Evolutionary conservation across 37 sponge, comb jelly and placozoan genomes (phyloP).

Genomic region (Tethya wilhelma): DNA sequence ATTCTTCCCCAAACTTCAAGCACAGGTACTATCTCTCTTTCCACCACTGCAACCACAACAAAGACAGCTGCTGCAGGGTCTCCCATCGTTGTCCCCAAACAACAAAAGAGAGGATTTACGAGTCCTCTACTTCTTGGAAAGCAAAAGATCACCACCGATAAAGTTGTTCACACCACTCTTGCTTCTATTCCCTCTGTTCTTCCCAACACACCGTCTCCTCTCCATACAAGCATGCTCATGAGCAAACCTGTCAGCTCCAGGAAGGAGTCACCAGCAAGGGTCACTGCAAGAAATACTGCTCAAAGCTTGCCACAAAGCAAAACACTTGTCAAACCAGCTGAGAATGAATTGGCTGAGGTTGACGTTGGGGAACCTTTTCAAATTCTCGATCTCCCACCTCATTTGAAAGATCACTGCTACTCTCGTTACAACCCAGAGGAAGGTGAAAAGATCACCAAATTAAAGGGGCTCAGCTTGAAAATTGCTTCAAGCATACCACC

Average conservation of each 20-base stretch:
- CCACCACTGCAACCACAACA: not conserved
- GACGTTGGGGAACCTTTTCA: conserved; percentile 68
- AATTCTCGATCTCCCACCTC: conserved; percentile 37
- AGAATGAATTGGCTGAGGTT: conserved; percentile 52
- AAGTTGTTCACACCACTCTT: not conserved
- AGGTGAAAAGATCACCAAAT: conserved; percentile 18
- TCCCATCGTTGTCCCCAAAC: no score
- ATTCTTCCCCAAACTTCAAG: not conserved
- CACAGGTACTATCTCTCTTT: not conserved
- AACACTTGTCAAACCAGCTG: conserved; percentile 19
- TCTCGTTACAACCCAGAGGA: conserved; percentile 73
- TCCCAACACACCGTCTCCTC: conserved; percentile 1
- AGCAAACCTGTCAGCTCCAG: not conserved
- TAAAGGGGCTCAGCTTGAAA: not conserved
- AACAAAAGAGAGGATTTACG: no score
- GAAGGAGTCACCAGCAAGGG: not conserved
- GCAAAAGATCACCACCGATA: not conserved
- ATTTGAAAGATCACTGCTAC: conserved; percentile 68
- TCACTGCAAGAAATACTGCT: conserved; percentile 2
- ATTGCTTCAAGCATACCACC: conserved; percentile 53
- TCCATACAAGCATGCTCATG: not conserved
- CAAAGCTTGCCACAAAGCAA: not conserved
- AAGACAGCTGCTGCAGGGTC: not conserved
- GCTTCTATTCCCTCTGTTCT: not conserved
- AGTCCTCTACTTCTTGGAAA: conserved; percentile 5